These are phyloP conservation scores for Scolanthus callimorphus DNA, from an alignment of 92 coral and sea anemone species.

Conservation along the genomic window DNA sequence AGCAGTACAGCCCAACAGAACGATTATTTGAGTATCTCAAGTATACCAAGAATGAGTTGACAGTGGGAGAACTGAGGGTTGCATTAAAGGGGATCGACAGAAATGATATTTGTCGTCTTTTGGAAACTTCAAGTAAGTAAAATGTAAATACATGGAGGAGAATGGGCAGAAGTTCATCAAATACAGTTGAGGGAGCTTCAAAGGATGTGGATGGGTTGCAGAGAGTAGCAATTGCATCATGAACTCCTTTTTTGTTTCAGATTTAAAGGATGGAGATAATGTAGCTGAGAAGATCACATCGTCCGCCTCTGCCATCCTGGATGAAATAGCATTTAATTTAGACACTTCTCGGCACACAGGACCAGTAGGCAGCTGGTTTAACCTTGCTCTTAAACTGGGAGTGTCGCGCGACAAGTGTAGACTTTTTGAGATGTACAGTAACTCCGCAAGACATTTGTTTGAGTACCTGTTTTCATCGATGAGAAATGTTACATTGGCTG, in stretches of 20 bases:
- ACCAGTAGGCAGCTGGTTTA: constrained; percentile 4
- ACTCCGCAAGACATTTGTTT: constrained; percentile 8
- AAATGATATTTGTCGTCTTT: neutral
- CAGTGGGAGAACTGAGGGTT: neutral
- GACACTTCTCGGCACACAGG: constrained; percentile 2
- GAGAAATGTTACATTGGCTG: neutral
- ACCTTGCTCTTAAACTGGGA: constrained; percentile 6
- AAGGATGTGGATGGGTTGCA: neutral
- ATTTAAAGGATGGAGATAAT: neutral
- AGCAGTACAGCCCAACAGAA: neutral
- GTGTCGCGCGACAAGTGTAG: neutral
- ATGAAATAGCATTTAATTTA: constrained; percentile 5
- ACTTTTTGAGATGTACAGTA: constrained; percentile 17
- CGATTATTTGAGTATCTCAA: neutral
- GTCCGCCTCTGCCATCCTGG: constrained; percentile 5
- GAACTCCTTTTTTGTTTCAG: constrained; percentile 4
- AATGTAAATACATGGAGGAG: neutral
- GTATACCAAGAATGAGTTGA: neutral
- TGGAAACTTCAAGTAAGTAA: too few species aligned
- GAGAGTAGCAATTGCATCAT: neutral
- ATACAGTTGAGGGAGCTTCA: neutral
- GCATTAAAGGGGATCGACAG: neutral
- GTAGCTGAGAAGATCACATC: constrained; percentile 9
- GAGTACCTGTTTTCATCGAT: constrained; percentile 1
- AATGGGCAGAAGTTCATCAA: too few species aligned